Evolutionary conservation across 2,888 invertebrate genomes (phyloP).

Genomic region (Netelia inedita): DNA sequence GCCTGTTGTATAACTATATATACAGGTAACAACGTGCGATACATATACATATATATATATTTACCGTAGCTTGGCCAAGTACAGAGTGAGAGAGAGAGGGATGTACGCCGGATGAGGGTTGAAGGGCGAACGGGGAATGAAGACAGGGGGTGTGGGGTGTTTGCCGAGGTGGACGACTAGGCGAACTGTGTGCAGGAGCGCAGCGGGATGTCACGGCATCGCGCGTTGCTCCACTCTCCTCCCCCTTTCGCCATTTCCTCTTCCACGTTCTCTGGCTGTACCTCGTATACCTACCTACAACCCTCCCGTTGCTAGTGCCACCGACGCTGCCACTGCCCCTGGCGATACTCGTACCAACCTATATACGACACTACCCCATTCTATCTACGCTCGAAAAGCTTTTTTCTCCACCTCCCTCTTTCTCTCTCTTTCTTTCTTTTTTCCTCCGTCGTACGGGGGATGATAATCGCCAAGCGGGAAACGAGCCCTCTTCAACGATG

Average conservation of each 20-base stretch:
- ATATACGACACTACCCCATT: no score
- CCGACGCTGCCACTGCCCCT: no score
- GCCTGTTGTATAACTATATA: constrained; percentile 29
- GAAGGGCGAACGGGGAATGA: constrained; percentile 54
- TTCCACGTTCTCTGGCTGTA: constrained; percentile 29
- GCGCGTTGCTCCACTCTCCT: constrained; percentile 79
- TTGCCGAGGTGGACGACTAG: constrained; percentile 51
- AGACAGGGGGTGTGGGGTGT: background rate
- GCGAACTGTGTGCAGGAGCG: constrained; percentile 65
- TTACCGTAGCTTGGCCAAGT: background rate
- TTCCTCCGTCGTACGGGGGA: background rate
- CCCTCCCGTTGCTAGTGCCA: no score
- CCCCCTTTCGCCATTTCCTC: constrained; percentile 63
- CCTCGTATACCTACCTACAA: background rate
- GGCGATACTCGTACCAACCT: no score
- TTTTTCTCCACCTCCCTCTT: background rate
- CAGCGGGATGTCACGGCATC: constrained; percentile 81
- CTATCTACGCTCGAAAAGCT: no score
- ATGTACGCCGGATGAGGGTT: constrained; percentile 60
- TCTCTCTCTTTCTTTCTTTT: background rate
- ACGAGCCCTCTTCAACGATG: no score
- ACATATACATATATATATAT: background rate
- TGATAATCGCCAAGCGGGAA: no score
- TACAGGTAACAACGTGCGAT: background rate
- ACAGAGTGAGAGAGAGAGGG: constrained; percentile 14